Conservation (phyloP, 2,888 invertebrate species). For the Sclerodermus sp. region DNA sequence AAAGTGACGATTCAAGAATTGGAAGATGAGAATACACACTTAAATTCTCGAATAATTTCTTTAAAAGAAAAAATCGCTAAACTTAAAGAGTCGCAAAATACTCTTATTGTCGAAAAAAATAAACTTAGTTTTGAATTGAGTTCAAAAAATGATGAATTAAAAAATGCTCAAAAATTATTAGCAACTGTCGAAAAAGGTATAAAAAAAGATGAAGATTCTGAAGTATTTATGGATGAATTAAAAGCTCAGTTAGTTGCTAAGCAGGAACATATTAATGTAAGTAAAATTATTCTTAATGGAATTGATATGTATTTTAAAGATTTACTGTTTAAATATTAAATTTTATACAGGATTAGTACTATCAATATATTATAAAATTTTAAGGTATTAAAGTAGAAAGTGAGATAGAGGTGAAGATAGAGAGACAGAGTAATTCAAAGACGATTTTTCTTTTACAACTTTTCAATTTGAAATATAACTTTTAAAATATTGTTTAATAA, state of each 20-base stretch:
- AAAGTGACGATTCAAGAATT: conserved; percentile 25
- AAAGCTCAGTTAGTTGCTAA: conserved; percentile 32
- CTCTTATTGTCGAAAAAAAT: conserved; percentile 34
- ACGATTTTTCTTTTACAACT: too few relatives aligned
- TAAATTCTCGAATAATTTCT: conserved; percentile 33
- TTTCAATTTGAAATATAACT: too few relatives aligned
- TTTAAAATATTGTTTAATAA: too few relatives aligned
- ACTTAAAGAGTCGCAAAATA: conserved; percentile 34
- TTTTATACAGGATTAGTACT: too few relatives aligned
- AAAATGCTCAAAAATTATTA: conserved; percentile 33
- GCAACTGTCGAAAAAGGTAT: conserved; percentile 32
- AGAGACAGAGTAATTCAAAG: too few relatives aligned
- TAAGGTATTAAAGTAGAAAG: too few relatives aligned
- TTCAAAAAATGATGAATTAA: conserved; percentile 36
- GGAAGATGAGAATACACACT: conserved; percentile 34
- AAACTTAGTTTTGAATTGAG: conserved; percentile 37
- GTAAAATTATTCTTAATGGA: background rate
- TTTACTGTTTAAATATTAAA: background rate
- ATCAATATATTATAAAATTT: too few relatives aligned
- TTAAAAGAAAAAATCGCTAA: conserved; percentile 33
- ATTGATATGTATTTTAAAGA: background rate
- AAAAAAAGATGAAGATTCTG: conserved; percentile 21
- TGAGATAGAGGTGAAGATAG: too few relatives aligned
- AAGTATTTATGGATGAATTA: conserved; percentile 35
- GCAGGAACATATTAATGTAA: conserved; percentile 43